Evolutionary conservation across 2,113 vertebrate genomes (phyloP), one percentile per base, ranked within the genome.

Genomic region (Mellivora capensis): DNA sequence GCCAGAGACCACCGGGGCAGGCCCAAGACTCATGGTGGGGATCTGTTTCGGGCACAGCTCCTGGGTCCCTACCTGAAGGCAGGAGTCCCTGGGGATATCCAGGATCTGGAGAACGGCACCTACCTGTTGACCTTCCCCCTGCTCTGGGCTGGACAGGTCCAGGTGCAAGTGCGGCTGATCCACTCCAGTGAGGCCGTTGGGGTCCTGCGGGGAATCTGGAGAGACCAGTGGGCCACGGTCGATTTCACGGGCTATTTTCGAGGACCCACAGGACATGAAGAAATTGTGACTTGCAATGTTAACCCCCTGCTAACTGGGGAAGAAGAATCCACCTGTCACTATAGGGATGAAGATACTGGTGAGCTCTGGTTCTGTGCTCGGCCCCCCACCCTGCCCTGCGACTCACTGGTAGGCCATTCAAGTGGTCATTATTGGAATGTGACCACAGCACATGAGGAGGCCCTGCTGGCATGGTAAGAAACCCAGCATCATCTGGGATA

Each of bases 231-330:
- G 49, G 94, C 97, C 93, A 98, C 94, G 0, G 98, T 98, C 0
- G 90, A 95, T 91, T 98, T 98, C 67, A 54, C 0, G 0, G 98
- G 98, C 1, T 97, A 98, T 94, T 98, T 98, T 88, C 69, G 14
- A 64, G 95, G 87, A 47, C 87, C 77, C 77, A 90, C 54, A 3
- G 93, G 87, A 31, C 20, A 64, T 13, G 39, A 95, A 90, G 71
- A 95, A 44, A 95, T 20, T 79, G 80, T 71, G 31, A 79, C 61
- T 69, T 91, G 69, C 18, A 95, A 91, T 71, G 52, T 95, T 77
- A 54, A 91, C 8, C 88, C 81, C 8, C 69, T 54, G 6, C 37
- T 64, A 44, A 90, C 9, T 44, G 81, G 81, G 25, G 39, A 67
- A 3, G 31, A 37, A 39, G 47, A 42, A 17, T 34, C 34, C 12